phyloP scores from a whole-genome alignment of 2,113 vertebrate species.

The Zapus hudsonius region DNA sequence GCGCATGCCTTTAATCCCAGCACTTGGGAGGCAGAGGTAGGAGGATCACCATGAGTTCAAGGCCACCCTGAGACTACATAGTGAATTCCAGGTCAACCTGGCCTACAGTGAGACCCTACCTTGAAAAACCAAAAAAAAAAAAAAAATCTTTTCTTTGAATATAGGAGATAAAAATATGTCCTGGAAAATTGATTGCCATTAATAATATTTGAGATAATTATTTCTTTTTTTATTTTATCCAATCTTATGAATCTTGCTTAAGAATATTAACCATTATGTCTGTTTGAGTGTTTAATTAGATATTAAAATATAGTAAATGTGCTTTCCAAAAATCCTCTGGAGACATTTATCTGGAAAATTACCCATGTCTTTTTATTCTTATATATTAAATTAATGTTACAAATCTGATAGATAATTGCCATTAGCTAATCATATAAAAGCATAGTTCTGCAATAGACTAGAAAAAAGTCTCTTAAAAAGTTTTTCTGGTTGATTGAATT shows the following conservation, averaged over 20 bases:
- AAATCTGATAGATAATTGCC: slow-evolving; percentile 24
- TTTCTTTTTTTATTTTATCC: slow-evolving; percentile 35
- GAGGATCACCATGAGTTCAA: no score
- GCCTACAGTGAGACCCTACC: no score
- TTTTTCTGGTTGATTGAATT: slow-evolving; percentile 60
- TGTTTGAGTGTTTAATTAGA: slow-evolving; percentile 41
- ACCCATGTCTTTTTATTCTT: not conserved
- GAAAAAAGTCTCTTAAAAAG: not conserved
- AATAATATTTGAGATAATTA: slow-evolving; percentile 51
- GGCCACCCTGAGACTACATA: no score
- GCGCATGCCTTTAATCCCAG: no score
- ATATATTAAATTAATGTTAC: slow-evolving; percentile 42
- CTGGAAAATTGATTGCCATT: slow-evolving; percentile 57
- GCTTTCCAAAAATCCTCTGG: slow-evolving; percentile 47
- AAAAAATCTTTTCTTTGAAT: not conserved
- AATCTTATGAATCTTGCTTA: slow-evolving; percentile 37
- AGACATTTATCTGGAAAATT: slow-evolving; percentile 27
- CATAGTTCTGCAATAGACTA: slow-evolving; percentile 28
- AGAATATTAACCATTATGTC: not conserved
- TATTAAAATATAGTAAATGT: slow-evolving; percentile 38
- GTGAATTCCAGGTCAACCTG: no score
- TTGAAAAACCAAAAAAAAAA: no score
- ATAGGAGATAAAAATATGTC: slow-evolving; percentile 2
- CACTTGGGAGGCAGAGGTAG: no score
- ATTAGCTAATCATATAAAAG: slow-evolving; percentile 54